These are phyloP conservation scores for Styela plicata DNA, from an alignment of 23 tunicate genomes.

Conservation along the genomic window DNA sequence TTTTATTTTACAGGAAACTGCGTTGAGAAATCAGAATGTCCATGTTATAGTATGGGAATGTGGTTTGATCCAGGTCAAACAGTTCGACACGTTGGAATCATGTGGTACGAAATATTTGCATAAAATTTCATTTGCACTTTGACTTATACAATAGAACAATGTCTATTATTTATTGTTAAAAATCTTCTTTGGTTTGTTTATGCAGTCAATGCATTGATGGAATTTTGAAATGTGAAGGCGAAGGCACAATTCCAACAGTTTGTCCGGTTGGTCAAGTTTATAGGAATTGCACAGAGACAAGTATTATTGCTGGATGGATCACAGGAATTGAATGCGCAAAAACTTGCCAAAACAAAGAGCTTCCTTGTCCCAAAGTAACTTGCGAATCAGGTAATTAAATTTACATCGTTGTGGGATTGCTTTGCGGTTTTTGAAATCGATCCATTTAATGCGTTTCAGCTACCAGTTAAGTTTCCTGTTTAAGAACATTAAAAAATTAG, in stretches of 20 bases:
- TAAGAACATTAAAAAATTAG: background rate
- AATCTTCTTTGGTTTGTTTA: background rate
- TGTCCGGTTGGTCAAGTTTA: constrained; percentile 50
- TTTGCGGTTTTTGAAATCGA: background rate
- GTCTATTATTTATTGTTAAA: background rate
- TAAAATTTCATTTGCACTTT: background rate
- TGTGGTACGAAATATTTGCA: constrained; percentile 32
- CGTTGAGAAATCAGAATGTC: constrained; percentile 34
- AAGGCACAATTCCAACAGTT: constrained; percentile 40
- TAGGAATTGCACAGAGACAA: constrained; percentile 39
- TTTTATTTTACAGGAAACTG: constrained; percentile 45
- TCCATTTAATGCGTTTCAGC: background rate
- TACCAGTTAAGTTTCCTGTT: background rate
- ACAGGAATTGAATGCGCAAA: constrained; percentile 48
- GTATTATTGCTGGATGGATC: background rate
- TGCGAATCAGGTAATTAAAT: constrained; percentile 56
- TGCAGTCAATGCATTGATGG: constrained; percentile 54
- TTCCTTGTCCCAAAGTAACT: constrained; percentile 44
- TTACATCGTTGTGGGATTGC: background rate
- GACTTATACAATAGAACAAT: background rate
- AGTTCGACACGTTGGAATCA: constrained; percentile 35
- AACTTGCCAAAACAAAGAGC: constrained; percentile 59
- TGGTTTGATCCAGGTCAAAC: constrained; percentile 68
- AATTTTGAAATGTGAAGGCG: constrained; percentile 50
- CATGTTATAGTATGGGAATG: constrained; percentile 44